Evolutionary conservation across 2,888 invertebrate genomes (phyloP).

Genomic region (Parascotia fuliginaria): DNA sequence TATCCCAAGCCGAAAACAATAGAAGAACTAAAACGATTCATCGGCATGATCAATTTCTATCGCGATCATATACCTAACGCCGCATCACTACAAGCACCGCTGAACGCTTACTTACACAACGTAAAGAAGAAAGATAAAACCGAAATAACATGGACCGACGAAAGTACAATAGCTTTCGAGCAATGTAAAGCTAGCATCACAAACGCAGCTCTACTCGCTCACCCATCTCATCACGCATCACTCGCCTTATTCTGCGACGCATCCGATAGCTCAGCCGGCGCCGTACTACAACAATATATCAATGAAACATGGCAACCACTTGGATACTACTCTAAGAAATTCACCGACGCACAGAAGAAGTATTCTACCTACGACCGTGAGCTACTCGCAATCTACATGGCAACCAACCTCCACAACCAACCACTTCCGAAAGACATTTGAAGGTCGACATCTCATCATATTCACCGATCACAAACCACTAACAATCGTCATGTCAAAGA

Average conservation of each 20-base stretch:
- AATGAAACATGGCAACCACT: neutral
- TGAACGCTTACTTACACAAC: neutral
- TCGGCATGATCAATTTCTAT: constrained; percentile 6
- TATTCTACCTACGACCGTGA: neutral
- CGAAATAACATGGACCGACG: no score
- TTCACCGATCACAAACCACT: constrained; percentile 5
- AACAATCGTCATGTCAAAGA: neutral
- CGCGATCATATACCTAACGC: no score
- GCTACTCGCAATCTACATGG: constrained; percentile 2
- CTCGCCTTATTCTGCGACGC: constrained; percentile 1
- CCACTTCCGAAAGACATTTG: neutral
- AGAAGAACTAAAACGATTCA: no score
- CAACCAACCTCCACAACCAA: no score
- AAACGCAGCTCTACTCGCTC: neutral
- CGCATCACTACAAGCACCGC: no score
- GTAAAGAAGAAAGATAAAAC: neutral
- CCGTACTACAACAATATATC: constrained; percentile 1
- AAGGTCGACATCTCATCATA: constrained; percentile 2
- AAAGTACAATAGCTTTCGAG: neutral
- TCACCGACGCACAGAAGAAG: neutral
- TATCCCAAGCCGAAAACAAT: neutral
- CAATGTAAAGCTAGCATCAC: neutral
- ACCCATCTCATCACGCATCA: neutral
- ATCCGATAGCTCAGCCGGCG: neutral
- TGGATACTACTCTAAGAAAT: neutral